A percentile compares a stretch with the other conserved stretches of the same genome.
phyloP scores from a whole-genome alignment of 2,888 invertebrate species.

The Hydrotaea diabolus region DNA sequence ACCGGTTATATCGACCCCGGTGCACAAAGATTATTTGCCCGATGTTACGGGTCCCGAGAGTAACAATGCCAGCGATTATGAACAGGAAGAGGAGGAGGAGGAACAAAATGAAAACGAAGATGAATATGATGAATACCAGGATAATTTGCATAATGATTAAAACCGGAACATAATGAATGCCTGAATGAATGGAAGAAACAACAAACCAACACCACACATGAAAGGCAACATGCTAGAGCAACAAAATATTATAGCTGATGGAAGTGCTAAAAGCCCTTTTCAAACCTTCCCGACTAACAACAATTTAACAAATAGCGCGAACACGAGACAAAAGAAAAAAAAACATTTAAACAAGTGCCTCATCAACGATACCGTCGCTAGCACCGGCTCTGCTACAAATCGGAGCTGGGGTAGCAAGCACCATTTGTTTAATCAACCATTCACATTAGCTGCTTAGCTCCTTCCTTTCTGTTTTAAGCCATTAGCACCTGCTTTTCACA shows the following conservation, averaged over 20 bases:
- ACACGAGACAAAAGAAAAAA: neutral
- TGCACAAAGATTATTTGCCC: constrained; percentile 83
- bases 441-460: neutral
- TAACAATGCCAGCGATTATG: constrained; percentile 83
- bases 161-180: neutral
- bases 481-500: constrained; percentile 58
- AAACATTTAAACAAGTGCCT: neutral
- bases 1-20: constrained; percentile 81
- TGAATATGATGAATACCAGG: constrained; percentile 84
- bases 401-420: neutral
- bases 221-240: neutral
- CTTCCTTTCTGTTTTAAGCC: constrained; percentile 39
- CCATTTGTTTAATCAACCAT: neutral
- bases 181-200: neutral
- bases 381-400: neutral
- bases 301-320: constrained; percentile 3
- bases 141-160: constrained; percentile 80
- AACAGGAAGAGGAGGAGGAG: constrained; percentile 82
- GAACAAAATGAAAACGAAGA: constrained; percentile 84
- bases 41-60: constrained; percentile 84
- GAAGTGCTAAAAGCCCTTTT: constrained; percentile 62
- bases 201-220: constrained; percentile 8
- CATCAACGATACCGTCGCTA: neutral
- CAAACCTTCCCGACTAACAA: constrained; percentile 1
- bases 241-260: too few species aligned